phyloP scores from a whole-genome alignment of 1,140 invertebrate genomes.

The Augochlora pura region DNA sequence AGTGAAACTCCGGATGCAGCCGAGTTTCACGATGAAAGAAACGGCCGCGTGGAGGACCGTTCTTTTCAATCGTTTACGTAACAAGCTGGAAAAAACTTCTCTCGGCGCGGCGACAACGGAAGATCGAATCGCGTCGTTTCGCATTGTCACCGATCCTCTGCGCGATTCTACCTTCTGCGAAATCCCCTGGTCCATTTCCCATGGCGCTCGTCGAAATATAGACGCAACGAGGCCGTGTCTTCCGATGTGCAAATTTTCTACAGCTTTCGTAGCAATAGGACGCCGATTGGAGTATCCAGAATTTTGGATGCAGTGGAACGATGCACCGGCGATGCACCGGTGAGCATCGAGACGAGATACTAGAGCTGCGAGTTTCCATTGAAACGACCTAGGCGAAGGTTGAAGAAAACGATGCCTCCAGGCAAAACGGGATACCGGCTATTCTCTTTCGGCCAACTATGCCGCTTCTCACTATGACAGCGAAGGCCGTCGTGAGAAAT shows the following conservation, averaged over 20 bases:
- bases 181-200: not conserved
- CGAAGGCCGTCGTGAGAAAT: conserved; percentile 36
- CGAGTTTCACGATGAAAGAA: not conserved
- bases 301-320: no score
- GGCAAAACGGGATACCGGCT: conserved; percentile 46
- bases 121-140: not conserved
- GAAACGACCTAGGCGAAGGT: conserved; percentile 43
- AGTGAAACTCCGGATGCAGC: not conserved
- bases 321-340: no score
- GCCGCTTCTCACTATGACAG: conserved; percentile 36
- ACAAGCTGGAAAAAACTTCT: conserved; percentile 11
- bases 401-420: conserved; percentile 38
- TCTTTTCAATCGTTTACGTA: conserved; percentile 26
- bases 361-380: no score
- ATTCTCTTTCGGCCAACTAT: conserved; percentile 28
- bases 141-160: conserved; percentile 22
- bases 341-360: no score
- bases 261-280: no score
- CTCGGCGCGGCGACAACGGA: not conserved
- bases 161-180: not conserved
- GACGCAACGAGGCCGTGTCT: no score
- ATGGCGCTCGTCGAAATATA: no score
- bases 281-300: no score
- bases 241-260: no score
- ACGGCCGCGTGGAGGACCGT: not conserved